Conservation (phyloP, 2,113 vertebrate species). For the Gila orcuttii region DNA sequence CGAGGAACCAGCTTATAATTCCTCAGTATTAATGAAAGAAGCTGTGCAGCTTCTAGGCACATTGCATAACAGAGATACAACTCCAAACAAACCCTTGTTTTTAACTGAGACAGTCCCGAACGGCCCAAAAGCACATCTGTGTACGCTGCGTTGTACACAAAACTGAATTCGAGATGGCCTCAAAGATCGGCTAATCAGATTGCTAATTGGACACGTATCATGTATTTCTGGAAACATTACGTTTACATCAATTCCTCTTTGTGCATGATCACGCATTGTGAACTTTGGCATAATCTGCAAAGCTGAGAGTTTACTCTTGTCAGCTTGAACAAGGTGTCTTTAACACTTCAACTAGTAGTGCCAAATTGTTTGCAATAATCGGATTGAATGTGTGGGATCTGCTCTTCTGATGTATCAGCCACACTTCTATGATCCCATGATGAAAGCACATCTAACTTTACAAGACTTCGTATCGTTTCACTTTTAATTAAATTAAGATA, state of each 20-base stretch:
- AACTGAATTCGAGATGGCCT: slow-evolving; percentile 30
- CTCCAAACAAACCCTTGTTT: slow-evolving; percentile 46
- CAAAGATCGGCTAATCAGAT: slow-evolving; percentile 27
- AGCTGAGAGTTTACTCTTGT: slow-evolving; percentile 53
- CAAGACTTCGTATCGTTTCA: background rate
- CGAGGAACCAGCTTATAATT: slow-evolving; percentile 43
- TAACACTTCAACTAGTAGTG: slow-evolving; percentile 21
- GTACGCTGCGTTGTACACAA: background rate
- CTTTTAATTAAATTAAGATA: slow-evolving; percentile 26
- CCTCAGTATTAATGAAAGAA: slow-evolving; percentile 56
- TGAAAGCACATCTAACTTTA: background rate
- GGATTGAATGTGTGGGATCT: slow-evolving; percentile 35
- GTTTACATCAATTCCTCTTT: slow-evolving; percentile 32
- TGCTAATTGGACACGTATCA: slow-evolving; percentile 50
- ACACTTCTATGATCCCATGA: slow-evolving; percentile 18
- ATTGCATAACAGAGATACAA: slow-evolving; percentile 48
- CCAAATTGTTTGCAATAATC: slow-evolving; percentile 17
- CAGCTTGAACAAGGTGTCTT: slow-evolving; percentile 48
- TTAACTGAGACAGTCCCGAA: slow-evolving; percentile 48
- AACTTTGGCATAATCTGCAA: slow-evolving; percentile 23
- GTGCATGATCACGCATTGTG: slow-evolving; percentile 16
- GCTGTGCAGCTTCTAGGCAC: slow-evolving; percentile 44
- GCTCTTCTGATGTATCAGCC: slow-evolving; percentile 5
- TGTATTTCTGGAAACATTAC: slow-evolving; percentile 47
- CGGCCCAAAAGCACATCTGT: slow-evolving; percentile 55